Evolutionary conservation across 64 coral and sea anemone species (phyloP).

Genomic region (Actinia equina): DNA sequence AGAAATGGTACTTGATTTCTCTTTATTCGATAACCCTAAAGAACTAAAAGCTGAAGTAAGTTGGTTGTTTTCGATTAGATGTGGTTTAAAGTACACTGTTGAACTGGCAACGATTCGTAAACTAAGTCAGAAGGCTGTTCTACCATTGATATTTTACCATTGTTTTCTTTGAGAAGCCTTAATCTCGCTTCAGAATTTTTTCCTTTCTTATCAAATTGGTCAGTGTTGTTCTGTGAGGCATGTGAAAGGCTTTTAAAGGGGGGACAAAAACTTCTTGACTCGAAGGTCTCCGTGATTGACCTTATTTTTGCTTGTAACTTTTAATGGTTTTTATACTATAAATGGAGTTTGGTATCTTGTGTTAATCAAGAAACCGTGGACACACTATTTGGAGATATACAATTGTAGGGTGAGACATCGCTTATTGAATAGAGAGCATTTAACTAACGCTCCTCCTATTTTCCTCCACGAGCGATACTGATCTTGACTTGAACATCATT

Average conservation of each 20-base stretch:
- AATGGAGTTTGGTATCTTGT: conserved; percentile 2
- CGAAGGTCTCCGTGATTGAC: neutral
- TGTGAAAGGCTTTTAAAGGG: conserved; percentile 7
- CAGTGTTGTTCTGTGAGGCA: conserved; percentile 16
- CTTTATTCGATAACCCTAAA: conserved; percentile 13
- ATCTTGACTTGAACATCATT: conserved; percentile 19
- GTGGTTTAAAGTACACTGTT: conserved; percentile 6
- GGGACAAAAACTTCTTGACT: neutral
- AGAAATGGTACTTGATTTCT: conserved; percentile 22
- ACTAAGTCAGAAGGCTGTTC: neutral
- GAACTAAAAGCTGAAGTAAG: conserved; percentile 11
- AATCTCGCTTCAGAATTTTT: conserved; percentile 17
- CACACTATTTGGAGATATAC: conserved; percentile 10
- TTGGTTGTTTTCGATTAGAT: conserved; percentile 15
- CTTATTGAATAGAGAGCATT: conserved; percentile 17
- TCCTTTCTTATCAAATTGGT: conserved; percentile 26
- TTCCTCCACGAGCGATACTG: conserved; percentile 12
- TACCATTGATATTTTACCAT: conserved; percentile 25
- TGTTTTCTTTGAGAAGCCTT: conserved; percentile 16
- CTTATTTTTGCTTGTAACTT: conserved; percentile 9
- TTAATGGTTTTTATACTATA: conserved; percentile 13
- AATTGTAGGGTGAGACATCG: conserved; percentile 17
- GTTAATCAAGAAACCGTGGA: neutral
- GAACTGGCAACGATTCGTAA: neutral
- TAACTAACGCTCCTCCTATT: conserved; percentile 20